Evolutionary conservation across 2,888 invertebrate genomes (phyloP).

Genomic region (Dynastes maya): DNA sequence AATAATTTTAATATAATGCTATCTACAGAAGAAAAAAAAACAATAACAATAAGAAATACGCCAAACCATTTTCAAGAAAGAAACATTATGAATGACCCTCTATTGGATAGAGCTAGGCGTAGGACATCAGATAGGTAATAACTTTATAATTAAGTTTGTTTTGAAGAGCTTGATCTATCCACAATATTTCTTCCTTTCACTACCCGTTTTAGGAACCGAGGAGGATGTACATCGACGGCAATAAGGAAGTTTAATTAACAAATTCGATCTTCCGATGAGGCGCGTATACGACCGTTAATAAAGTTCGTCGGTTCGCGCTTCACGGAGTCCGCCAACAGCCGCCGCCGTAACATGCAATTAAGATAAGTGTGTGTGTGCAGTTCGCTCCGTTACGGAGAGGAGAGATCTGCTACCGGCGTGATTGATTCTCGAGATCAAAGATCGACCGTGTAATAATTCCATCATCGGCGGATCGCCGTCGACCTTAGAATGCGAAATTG

Average conservation of each 20-base stretch:
- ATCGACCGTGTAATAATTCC: constrained; percentile 59
- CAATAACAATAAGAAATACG: too few relatives aligned
- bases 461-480: constrained; percentile 1
- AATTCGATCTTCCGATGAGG: constrained; percentile 54
- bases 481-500: constrained; percentile 8
- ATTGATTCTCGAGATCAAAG: constrained; percentile 64
- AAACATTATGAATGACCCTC: too few relatives aligned
- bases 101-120: too few relatives aligned
- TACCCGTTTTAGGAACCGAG: background rate
- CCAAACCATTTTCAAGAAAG: too few relatives aligned
- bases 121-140: too few relatives aligned
- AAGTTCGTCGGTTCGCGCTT: constrained; percentile 54
- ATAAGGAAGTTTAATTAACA: constrained; percentile 54
- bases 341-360: constrained; percentile 62
- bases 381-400: constrained; percentile 54
- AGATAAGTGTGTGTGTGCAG: constrained; percentile 59
- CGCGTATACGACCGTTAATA: constrained; percentile 56
- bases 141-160: too few relatives aligned
- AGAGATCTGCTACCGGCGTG: constrained; percentile 60
- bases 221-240: constrained; percentile 17
- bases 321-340: constrained; percentile 56
- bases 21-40: too few relatives aligned
- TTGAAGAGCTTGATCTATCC: too few relatives aligned
- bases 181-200: background rate
- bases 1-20: too few relatives aligned